phyloP scores from a whole-genome alignment of 2,113 vertebrate genomes.

The Charadrius vociferus region DNA sequence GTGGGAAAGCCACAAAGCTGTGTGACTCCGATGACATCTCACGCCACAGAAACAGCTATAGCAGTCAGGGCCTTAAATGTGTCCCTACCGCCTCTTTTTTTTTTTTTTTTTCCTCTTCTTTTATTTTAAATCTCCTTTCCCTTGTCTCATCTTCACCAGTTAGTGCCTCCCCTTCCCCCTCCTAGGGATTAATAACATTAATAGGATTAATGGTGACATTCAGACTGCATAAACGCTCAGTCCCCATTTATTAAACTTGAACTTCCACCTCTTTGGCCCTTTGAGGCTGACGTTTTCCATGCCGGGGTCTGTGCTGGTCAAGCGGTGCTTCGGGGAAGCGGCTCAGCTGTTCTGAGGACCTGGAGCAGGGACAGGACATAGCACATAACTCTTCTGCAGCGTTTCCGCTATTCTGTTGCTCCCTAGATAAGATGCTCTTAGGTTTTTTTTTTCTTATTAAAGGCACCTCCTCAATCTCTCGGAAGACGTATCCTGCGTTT shows the following conservation, averaged over 20 bases:
- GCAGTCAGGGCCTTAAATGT: neutral
- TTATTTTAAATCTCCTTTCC: neutral
- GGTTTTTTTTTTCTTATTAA: neutral
- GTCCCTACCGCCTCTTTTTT: neutral
- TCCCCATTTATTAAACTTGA: neutral
- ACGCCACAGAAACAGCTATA: neutral
- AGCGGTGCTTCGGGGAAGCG: neutral
- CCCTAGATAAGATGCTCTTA: neutral
- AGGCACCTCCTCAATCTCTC: neutral
- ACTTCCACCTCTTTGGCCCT: slow-evolving; percentile 26
- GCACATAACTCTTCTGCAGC: neutral
- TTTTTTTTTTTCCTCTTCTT: neutral
- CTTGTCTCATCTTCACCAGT: neutral
- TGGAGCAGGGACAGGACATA: slow-evolving; percentile 17
- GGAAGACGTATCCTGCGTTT: neutral
- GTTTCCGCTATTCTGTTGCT: neutral
- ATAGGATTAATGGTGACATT: slow-evolving; percentile 4
- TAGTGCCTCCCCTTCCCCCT: neutral
- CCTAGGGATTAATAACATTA: neutral
- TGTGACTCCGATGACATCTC: neutral
- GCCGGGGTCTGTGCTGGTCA: neutral
- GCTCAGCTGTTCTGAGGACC: slow-evolving; percentile 31
- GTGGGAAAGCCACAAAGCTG: neutral
- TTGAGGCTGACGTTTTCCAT: neutral
- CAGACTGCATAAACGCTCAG: neutral